Evolutionary conservation across 1,140 invertebrate genomes (phyloP), one percentile per base, ranked within the genome.

Genomic region (Drosophila ficusphila): DNA sequence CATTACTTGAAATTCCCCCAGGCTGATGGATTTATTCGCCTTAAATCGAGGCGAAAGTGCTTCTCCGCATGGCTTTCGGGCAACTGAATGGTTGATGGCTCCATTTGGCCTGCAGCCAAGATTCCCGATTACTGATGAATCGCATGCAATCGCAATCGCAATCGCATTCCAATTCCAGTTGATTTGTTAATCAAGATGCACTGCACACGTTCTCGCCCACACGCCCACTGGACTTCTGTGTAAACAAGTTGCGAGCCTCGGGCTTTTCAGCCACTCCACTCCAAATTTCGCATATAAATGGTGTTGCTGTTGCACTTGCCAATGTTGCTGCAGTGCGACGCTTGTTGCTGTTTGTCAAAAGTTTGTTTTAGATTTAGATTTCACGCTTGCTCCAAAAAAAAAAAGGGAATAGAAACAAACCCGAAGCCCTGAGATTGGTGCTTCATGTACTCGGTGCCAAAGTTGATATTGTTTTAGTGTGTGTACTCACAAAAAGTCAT

Each of bases 401-500:
- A 51, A 36, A 25, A 61, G n/a, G n/a, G n/a, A n/a, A n/a, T n/a
- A n/a, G n/a, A 31, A 29, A n/a, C 38, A 19, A 3, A 74, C 54
- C 44, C 58, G 46, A 77, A 77, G 51, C 51, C 44, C 39, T 58
- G 44, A 67, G 77, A 77, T 81, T 77, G 44, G 46, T 69, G 44
- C 61, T 53, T 16, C 31, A 31, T 18, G 14, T 39, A 61, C 44
- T 34, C 21, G 33, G 23, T 11, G 33, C 33, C 25, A 62, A 62
- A 62, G 60, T 61, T 62, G 44, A 52, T 38, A 51, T 44, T 71
- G 65, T 71, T 47, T 58, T 51, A 25, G 65, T 58, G 48, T 49
- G 48, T 74, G 53, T 57, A 54, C 64, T 88, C 68, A 61, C 73
- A 75, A 77, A 89, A 89, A 89, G 79, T 85, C 85, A 89, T 89